Base-by-base conservation (phyloP, 2,888 invertebrate species). In the Xanthia icteritia region DNA sequence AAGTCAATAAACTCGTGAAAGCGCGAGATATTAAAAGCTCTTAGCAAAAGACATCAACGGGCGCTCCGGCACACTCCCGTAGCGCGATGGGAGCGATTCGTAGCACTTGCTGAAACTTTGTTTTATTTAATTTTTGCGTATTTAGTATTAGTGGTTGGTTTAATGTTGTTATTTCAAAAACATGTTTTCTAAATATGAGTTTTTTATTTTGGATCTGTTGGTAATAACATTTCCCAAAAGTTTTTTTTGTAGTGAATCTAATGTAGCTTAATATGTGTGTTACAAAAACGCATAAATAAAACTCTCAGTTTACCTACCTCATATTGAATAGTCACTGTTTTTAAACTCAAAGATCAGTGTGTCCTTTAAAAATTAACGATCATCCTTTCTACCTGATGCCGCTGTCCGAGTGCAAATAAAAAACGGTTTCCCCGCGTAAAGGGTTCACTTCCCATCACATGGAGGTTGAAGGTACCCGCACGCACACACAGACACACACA, bases 361-460 rank as follows among this genome's bases (percentile, higher is more conserved):
- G 95, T 95, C 95, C 95, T 94, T 95, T 94, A 96, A 96, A 96
- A 96, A 96, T 95, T 96, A 95, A 95, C 95, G 95, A 96, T 95
- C 95, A 95, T 96, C 95, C 95, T 96, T 95, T 95, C 94, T 96
- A 97, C 97, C 97, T 97, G 97, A 95, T 94, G 95, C 94, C 94
- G 96, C 94, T 96, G 96, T 95, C 96, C 97, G 95, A 96, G 94
- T 94, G 96, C 97, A 96, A 96, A 96, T 96, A 97, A 96, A 96
- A 97, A 97, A 97, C 94, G 93, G 95, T 95, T 95, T 95, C 96
- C 93, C 94, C 92, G 93, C 95, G 94, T 95, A 96, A 97, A 97
- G 97, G 97, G 97, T 97, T 97, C 95, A 97, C 96, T 97, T 97
- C 97, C 97, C 97, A 97, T 96, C 95, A 94, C 94, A 93, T 92